These are phyloP conservation scores for Leptinotarsa tumamoca DNA, from an alignment of 2,888 invertebrate species.

Conservation along the genomic window DNA sequence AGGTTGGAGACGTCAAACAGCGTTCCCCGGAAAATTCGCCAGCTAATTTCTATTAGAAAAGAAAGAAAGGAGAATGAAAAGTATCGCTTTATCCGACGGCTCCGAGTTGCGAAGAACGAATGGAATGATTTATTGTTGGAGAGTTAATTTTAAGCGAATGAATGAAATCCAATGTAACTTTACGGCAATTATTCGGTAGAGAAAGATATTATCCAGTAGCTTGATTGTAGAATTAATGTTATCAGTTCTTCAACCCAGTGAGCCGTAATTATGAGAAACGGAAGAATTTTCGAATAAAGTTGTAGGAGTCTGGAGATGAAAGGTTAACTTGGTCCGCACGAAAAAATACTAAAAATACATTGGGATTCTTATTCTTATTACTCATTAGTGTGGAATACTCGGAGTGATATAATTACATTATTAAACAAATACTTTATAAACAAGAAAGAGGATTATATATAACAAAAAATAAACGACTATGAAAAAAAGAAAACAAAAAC, in stretches of 20 bases:
- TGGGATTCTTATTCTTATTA: no score
- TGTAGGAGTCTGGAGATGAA: neutral
- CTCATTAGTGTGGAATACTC: no score
- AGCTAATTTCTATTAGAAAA: slow-evolving; percentile 37
- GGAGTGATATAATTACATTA: no score
- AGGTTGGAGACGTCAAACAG: slow-evolving; percentile 38
- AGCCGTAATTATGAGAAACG: neutral
- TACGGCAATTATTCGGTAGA: slow-evolving; percentile 9
- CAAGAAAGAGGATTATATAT: no score
- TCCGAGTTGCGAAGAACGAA: neutral
- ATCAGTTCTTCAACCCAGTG: slow-evolving; percentile 4
- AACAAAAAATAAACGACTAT: no score
- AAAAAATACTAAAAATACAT: no score
- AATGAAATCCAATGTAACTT: slow-evolving; percentile 23
- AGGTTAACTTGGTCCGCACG: neutral
- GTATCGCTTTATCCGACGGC: slow-evolving; percentile 9
- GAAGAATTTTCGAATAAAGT: neutral
- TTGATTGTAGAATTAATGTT: slow-evolving; percentile 10
- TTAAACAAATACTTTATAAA: no score
- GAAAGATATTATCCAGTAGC: slow-evolving; percentile 5
- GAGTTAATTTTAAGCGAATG: slow-evolving; percentile 31
- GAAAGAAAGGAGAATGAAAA: slow-evolving; percentile 13
- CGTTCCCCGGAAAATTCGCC: slow-evolving; percentile 25
- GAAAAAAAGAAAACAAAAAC: no score
- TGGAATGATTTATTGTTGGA: slow-evolving; percentile 29